A percentile compares a stretch with the other conserved stretches of the same genome.
These are phyloP conservation scores for Suricata suricatta DNA, from an alignment of 2,113 vertebrate species.

Conservation along the genomic window DNA sequence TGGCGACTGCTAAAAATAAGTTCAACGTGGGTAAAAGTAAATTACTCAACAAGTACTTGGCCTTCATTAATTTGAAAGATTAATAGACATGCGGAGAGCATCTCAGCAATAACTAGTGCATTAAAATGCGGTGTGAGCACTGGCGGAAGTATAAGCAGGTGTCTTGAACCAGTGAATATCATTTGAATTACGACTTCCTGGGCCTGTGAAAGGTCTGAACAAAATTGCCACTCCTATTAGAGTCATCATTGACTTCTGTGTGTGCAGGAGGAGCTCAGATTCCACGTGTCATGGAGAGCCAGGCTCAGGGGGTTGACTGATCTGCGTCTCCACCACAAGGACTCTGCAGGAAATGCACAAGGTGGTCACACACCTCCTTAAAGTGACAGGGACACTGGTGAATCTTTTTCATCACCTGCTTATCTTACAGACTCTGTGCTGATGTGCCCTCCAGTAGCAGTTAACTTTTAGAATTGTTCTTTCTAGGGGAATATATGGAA, in stretches of 20 bases:
- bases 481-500: not conserved
- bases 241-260: not conserved
- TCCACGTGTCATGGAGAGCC: not conserved
- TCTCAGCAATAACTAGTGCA: not conserved
- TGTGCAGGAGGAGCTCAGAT: not conserved
- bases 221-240: slow-evolving; percentile 10
- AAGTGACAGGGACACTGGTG: fast-evolving
- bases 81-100: not conserved
- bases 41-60: not conserved
- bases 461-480: not conserved
- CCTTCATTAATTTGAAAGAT: slow-evolving; percentile 7
- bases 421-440: not conserved
- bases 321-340: not conserved
- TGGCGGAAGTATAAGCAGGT: not conserved
- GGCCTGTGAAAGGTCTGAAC: not conserved
- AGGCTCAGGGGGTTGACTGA: not conserved
- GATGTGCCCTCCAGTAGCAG: not conserved
- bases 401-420: not conserved
- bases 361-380: not conserved
- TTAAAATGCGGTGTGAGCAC: not conserved
- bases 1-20: not conserved
- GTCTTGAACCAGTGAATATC: slow-evolving; percentile 43
- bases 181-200: not conserved
- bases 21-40: not conserved
- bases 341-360: fast-evolving